Evolutionary conservation across 2,888 invertebrate species (phyloP).

Genomic region (Amphipoea oculea): DNA sequence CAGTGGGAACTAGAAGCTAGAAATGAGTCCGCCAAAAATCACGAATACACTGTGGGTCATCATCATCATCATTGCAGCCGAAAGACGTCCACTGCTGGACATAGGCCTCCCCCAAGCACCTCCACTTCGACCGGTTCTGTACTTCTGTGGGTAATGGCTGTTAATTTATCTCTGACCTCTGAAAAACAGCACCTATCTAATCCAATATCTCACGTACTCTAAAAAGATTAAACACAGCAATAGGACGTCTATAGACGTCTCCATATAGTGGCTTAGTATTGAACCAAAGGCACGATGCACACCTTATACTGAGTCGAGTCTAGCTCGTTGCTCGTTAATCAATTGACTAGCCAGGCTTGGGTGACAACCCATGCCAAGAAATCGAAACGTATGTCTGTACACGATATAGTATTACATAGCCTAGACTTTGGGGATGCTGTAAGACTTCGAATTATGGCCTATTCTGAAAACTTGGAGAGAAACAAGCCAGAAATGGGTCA

Average conservation of each 20-base stretch:
- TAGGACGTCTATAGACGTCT: neutral
- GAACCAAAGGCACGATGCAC: neutral
- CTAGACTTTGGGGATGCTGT: neutral
- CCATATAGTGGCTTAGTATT: neutral
- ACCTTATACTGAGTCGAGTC: neutral
- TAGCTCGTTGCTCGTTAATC: slow-evolving; percentile 19
- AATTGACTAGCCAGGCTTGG: slow-evolving; percentile 19
- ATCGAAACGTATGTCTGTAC: neutral
- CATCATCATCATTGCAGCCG: too few species aligned
- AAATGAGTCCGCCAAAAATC: neutral
- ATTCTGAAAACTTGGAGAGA: neutral
- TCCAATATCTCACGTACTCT: neutral
- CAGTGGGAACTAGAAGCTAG: neutral
- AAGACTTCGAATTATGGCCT: neutral
- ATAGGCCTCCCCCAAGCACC: too few species aligned
- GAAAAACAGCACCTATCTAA: neutral
- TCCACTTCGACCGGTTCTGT: too few species aligned
- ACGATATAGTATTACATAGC: neutral
- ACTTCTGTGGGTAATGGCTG: too few species aligned
- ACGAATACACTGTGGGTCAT: neutral
- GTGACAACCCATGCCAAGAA: slow-evolving; percentile 9
- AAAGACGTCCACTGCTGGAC: too few species aligned
- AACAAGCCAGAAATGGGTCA: neutral
- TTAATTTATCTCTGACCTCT: neutral
- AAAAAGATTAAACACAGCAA: neutral